phyloP scores from a whole-genome alignment of 2,888 invertebrate species.

The Choristoneura rosaceana region DNA sequence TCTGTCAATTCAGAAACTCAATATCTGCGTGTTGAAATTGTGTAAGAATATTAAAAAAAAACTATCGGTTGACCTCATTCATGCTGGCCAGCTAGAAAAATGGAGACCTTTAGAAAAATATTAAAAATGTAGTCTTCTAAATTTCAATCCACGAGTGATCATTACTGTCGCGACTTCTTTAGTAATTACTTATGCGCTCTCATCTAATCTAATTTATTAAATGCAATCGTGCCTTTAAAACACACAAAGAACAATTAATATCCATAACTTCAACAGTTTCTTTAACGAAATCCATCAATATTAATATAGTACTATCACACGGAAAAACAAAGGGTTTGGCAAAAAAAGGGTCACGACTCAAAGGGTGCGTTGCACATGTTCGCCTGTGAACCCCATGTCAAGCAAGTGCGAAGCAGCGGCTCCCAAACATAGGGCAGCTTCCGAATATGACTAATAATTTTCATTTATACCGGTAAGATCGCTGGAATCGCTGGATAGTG shows the following conservation, averaged over 20 bases:
- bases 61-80: neutral
- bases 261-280: conserved; percentile 39
- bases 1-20: neutral
- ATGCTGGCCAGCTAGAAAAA: neutral
- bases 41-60: neutral
- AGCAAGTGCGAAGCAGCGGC: conserved; percentile 69
- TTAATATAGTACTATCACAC: conserved; percentile 52
- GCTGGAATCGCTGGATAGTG: no score
- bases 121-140: neutral
- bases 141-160: no score
- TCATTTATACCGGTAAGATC: no score
- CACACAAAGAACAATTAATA: conserved; percentile 2
- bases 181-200: no score
- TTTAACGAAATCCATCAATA: conserved; percentile 58
- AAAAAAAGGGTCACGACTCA: conserved; percentile 58
- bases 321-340: conserved; percentile 69
- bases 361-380: conserved; percentile 67
- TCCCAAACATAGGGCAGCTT: neutral
- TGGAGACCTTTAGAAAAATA: neutral
- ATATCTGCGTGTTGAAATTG: no score
- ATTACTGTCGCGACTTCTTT: no score
- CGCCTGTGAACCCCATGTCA: conserved; percentile 69
- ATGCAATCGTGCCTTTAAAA: neutral
- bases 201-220: no score
- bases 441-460: neutral